phyloP scores from a whole-genome alignment of 1,140 invertebrate genomes.

The Schlechtendalia chinensis region DNA sequence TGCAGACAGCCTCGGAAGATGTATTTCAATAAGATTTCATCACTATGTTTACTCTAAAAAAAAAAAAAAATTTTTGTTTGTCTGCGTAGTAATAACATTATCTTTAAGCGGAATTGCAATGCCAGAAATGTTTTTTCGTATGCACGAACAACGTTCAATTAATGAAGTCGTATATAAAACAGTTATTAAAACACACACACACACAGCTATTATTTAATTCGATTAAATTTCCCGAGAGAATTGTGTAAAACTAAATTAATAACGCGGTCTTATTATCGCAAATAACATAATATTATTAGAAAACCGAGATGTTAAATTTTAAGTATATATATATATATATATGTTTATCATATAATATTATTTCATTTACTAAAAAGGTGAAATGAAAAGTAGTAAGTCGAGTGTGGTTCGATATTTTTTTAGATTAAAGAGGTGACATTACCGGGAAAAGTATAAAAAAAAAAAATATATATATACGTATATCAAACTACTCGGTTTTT shows the following conservation, averaged over 20 bases:
- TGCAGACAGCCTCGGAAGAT: not conserved
- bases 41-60: not conserved
- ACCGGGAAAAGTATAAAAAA: not conserved
- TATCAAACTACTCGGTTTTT: too few relatives aligned
- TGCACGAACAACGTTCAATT: not conserved
- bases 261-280: not conserved
- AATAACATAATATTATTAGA: not conserved
- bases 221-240: not conserved
- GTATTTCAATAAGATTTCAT: slow-evolving; percentile 14
- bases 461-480: too few relatives aligned
- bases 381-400: not conserved
- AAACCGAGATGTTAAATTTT: not conserved
- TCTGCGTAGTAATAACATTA: not conserved
- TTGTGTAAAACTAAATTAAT: not conserved
- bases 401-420: not conserved
- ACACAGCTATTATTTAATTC: not conserved
- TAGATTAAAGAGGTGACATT: not conserved
- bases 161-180: slow-evolving; percentile 12
- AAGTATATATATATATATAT: too few relatives aligned
- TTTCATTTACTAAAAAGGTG: too few relatives aligned
- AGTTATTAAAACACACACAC: slow-evolving; percentile 7
- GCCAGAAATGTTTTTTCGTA: not conserved
- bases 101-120: not conserved
- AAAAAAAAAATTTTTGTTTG: not conserved
- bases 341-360: too few relatives aligned